Conservation (phyloP, 2,797 vertebrate genomes). For the Spinus olivaceus region DNA sequence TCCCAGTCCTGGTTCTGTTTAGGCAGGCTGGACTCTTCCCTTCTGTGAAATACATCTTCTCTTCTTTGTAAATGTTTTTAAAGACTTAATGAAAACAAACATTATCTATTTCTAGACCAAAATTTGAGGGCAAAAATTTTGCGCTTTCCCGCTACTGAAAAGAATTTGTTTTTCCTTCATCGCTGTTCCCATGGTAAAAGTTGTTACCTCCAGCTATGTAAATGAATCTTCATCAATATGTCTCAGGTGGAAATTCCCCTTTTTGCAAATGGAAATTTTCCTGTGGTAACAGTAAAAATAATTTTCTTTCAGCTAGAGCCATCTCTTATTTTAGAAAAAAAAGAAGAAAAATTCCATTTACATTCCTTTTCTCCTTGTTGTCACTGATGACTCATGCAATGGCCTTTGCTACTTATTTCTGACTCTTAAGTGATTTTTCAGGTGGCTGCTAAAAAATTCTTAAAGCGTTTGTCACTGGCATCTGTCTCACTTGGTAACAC, state of each 20-base stretch:
- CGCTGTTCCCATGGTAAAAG: constrained; percentile 17
- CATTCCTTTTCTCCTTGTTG: constrained; percentile 26
- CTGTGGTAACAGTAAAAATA: neutral
- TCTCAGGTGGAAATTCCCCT: constrained; percentile 49
- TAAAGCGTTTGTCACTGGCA: constrained; percentile 23
- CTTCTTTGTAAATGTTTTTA: constrained; percentile 11
- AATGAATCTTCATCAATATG: neutral
- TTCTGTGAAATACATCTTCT: constrained; percentile 38
- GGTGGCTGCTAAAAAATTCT: constrained; percentile 53
- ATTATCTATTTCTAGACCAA: constrained; percentile 43
- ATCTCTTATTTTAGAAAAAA: neutral
- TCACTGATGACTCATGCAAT: constrained; percentile 26
- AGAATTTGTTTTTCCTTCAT: constrained; percentile 17
- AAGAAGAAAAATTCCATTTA: neutral
- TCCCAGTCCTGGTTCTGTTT: neutral
- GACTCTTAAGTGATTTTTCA: constrained; percentile 63
- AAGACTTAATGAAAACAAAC: constrained; percentile 46
- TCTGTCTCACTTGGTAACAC: neutral
- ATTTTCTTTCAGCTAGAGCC: neutral
- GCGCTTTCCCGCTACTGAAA: neutral
- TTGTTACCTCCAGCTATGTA: neutral
- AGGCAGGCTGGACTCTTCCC: neutral
- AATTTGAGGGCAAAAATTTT: constrained; percentile 32
- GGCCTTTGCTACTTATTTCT: constrained; percentile 37
- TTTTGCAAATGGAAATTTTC: constrained; percentile 12